Conservation (phyloP, 2,888 invertebrate genomes). For the Crocallis elinguaria region DNA sequence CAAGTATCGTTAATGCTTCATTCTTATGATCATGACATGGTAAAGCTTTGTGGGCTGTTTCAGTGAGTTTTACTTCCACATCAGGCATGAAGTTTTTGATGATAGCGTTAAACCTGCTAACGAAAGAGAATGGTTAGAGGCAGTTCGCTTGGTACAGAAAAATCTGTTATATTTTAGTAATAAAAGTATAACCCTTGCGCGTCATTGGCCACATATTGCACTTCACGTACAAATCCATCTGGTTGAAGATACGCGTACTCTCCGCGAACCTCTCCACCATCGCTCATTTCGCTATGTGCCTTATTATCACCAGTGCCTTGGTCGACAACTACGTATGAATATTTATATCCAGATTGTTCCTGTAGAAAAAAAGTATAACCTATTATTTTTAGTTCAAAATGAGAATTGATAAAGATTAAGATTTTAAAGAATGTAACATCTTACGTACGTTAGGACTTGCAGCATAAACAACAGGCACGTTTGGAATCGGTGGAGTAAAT, state of each 20-base stretch:
- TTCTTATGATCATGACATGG: constrained; percentile 55
- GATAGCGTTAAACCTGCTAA: constrained; percentile 70
- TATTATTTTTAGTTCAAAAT: too few relatives aligned
- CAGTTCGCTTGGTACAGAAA: constrained; percentile 3
- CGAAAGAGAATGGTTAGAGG: constrained; percentile 16
- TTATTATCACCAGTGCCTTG: constrained; percentile 83
- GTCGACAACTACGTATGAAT: constrained; percentile 82
- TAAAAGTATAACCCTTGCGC: constrained; percentile 67
- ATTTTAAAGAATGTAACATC: too few relatives aligned
- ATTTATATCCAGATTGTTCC: constrained; percentile 66
- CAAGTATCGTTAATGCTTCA: constrained; percentile 49
- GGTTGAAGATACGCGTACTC: constrained; percentile 82
- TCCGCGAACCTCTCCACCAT: constrained; percentile 81
- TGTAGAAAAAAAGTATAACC: constrained; percentile 38
- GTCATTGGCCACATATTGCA: constrained; percentile 82
- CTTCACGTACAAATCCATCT: constrained; percentile 80
- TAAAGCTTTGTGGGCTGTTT: constrained; percentile 11
- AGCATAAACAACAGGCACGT: constrained; percentile 57
- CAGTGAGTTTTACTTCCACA: constrained; percentile 32
- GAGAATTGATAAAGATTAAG: too few relatives aligned
- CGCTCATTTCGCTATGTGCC: constrained; percentile 79
- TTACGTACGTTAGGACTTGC: constrained; percentile 23
- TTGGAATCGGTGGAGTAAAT: constrained; percentile 55
- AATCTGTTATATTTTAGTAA: constrained; percentile 13
- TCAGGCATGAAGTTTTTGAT: constrained; percentile 66